Conservation (phyloP, 2,797 vertebrate genomes). For the Distichodus sexfasciatus region DNA sequence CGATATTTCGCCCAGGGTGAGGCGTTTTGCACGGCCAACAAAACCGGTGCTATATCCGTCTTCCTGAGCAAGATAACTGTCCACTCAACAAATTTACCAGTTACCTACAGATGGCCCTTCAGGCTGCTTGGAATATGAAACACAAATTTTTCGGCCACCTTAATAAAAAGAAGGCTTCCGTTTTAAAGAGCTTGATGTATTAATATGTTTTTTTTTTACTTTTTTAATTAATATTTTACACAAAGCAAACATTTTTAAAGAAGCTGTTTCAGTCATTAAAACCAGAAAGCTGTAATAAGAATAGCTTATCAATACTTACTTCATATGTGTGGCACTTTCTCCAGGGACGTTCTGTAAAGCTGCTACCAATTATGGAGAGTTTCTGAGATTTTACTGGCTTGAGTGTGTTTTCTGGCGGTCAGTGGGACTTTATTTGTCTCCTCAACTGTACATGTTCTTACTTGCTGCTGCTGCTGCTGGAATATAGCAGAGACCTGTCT, state of each 20-base stretch:
- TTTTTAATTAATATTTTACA: too few relatives aligned
- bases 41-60: conserved; percentile 6
- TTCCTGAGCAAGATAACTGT: background rate
- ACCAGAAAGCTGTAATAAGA: too few relatives aligned
- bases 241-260: too few relatives aligned
- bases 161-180: background rate
- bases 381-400: background rate
- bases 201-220: background rate
- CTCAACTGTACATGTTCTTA: background rate
- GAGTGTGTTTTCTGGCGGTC: background rate
- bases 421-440: background rate
- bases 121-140: background rate
- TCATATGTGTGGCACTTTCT: too few relatives aligned
- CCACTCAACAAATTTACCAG: background rate
- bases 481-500: too few relatives aligned
- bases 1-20: background rate
- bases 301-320: too few relatives aligned
- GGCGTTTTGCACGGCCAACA: background rate
- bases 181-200: background rate
- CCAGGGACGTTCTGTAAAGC: too few relatives aligned
- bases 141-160: too few relatives aligned
- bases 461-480: too few relatives aligned
- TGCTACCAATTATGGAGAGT: background rate
- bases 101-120: conserved; percentile 12
- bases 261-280: too few relatives aligned